A percentile compares a stretch with the other conserved stretches of the same genome.
Conservation (phyloP, 2,888 invertebrate genomes). For the Drosophila niveifrons region DNA sequence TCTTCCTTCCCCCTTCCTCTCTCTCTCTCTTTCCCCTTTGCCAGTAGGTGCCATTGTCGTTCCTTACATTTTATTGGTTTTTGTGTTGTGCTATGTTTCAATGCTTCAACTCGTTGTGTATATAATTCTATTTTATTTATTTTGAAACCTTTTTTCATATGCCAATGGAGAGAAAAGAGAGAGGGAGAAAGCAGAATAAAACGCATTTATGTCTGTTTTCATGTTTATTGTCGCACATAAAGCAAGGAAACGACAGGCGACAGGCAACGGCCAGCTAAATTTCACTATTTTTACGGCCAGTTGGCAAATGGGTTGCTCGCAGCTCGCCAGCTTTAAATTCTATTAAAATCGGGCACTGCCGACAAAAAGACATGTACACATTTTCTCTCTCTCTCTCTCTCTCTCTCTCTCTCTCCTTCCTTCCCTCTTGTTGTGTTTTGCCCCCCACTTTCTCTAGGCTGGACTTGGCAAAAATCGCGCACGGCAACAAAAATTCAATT, state of each 20-base stretch:
- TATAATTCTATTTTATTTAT: constrained; percentile 44
- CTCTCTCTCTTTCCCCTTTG: not conserved
- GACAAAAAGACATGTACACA: constrained; percentile 3
- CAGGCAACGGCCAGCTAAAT: constrained; percentile 40
- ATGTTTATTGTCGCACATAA: constrained; percentile 81
- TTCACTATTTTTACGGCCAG: constrained; percentile 71
- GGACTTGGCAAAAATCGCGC: constrained; percentile 52
- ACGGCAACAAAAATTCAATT: constrained; percentile 46
- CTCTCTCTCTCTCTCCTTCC: not conserved
- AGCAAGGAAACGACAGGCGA: constrained; percentile 51
- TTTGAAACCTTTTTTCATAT: constrained; percentile 52
- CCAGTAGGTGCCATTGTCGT: constrained; percentile 55
- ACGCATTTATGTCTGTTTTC: constrained; percentile 75
- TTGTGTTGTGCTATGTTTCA: constrained; percentile 65
- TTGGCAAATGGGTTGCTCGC: constrained; percentile 62
- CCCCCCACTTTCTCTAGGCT: constrained; percentile 13
- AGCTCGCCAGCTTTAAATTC: constrained; percentile 68
- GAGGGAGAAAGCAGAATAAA: constrained; percentile 45
- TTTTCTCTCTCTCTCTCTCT: not conserved
- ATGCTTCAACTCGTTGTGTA: constrained; percentile 44
- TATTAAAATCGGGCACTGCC: constrained; percentile 62
- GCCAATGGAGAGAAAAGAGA: not conserved
- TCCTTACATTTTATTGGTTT: constrained; percentile 79
- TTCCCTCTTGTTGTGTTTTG: too few relatives aligned
- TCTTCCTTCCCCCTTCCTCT: not conserved